Evolutionary conservation across 2,113 vertebrate genomes (phyloP), one percentile per base, ranked within the genome.

Genomic region (Xenopus laevis): DNA sequence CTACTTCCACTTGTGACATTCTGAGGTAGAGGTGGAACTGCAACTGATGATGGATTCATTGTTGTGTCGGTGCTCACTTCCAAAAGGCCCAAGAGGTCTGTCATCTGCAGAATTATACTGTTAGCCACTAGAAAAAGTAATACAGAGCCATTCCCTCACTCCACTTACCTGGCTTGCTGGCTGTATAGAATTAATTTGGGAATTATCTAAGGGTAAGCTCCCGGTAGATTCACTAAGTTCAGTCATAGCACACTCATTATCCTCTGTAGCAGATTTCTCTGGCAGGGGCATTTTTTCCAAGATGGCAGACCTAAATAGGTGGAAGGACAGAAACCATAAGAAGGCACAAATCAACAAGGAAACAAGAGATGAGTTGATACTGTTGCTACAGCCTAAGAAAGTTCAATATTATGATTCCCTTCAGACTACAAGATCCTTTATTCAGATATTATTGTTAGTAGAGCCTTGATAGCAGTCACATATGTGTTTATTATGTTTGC

Each of bases 241-340:
- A 50, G 76, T 57, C 66, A 58, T 80, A 6, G 87, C 86, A 40
- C 79, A 85, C 21, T 65, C 67, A 21, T 23, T 84, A 0, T 90
- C 87, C 65, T 79, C 81, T 0, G 82, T 60, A 4, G 82, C 83
- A 68, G 85, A 80, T 77, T 82, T 92, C 6, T 93, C 93, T 20
- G 90, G 84, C 13, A 95, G 86, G 0, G 95, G 95, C 92, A 96
- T 96, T 83, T 93, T 92, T 80, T 96, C 95, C 74, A 96, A 83
- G 71, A 96, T 85, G 0, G 95, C 94, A 27, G 90, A 89, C 84
- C 95, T 96, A 83, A 47, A 13, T 20, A 18, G 17, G n/a, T 21
- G 27, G 20, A 30, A 63, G 13, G 21, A 18, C 53, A 33, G 27
- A 27, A 65, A n/a, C 50, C 13, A 4, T 47, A 45, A 15, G 58